These are phyloP conservation scores for Smittia sp. DNA, from an alignment of 2,888 invertebrate genomes.

Conservation along the genomic window DNA sequence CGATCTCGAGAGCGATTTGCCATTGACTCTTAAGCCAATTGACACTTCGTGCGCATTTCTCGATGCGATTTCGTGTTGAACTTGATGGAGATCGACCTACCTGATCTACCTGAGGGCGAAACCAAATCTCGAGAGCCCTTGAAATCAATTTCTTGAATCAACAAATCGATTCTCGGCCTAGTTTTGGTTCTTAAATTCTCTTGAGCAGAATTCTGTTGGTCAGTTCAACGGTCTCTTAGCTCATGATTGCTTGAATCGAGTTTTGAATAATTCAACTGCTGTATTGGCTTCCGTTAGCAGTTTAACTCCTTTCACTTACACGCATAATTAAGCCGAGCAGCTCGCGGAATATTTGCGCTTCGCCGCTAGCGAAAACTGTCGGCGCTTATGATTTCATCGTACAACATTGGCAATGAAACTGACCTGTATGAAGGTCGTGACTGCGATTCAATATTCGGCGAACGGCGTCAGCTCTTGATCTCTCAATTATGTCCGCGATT, in stretches of 20 bases:
- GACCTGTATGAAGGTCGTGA: conserved; percentile 7
- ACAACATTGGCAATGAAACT: not conserved
- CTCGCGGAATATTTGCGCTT: too few species aligned
- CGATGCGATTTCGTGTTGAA: not conserved
- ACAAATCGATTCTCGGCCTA: not conserved
- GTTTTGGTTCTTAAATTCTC: too few species aligned
- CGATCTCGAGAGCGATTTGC: not conserved
- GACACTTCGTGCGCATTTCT: conserved; percentile 2
- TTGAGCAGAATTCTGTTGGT: too few species aligned
- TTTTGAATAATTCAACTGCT: too few species aligned
- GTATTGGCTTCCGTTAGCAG: too few species aligned
- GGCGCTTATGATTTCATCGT: too few species aligned
- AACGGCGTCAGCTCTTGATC: not conserved
- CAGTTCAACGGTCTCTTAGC: too few species aligned
- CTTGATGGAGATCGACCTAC: not conserved
- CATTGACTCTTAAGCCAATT: conserved; percentile 2
- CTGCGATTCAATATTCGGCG: not conserved
- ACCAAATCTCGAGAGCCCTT: not conserved
- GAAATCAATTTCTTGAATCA: conserved; percentile 8
- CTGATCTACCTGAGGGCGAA: not conserved
- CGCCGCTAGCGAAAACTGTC: too few species aligned
- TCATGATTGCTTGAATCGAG: too few species aligned
- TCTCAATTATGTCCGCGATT: not conserved
- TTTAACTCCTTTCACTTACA: too few species aligned
- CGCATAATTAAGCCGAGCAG: too few species aligned